These are phyloP conservation scores for Anolis carolinensis DNA, from an alignment of 2,113 vertebrate species.

Conservation along the genomic window DNA sequence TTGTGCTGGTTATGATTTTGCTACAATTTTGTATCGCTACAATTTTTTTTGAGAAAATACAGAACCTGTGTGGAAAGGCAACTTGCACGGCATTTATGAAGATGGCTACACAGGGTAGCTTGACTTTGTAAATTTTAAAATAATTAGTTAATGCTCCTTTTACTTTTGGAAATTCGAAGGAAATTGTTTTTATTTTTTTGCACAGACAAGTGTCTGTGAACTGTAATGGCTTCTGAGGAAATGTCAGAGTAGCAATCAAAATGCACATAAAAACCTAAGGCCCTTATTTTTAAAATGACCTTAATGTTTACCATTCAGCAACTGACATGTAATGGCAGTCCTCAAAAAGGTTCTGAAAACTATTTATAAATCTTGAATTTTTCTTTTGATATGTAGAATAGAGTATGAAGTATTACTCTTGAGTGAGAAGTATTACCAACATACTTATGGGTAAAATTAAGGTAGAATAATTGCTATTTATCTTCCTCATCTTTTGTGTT, in stretches of 20 bases:
- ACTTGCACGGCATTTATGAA: neutral
- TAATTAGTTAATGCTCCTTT: neutral
- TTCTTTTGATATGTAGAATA: constrained; percentile 21
- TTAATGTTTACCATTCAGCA: neutral
- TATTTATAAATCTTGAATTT: constrained; percentile 11
- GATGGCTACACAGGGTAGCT: neutral
- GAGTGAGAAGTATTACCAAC: neutral
- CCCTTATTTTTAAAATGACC: neutral
- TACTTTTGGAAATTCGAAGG: neutral
- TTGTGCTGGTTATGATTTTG: neutral
- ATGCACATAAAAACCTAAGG: neutral
- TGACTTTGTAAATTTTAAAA: neutral
- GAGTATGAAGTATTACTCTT: neutral
- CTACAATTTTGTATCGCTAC: neutral
- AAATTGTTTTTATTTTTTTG: constrained; percentile 2
- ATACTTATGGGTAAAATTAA: constrained; percentile 31
- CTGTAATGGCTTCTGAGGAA: neutral
- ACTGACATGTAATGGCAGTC: fast-evolving
- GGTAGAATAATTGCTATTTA: constrained; percentile 13
- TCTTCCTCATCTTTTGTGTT: constrained; percentile 10
- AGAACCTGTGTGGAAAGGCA: neutral
- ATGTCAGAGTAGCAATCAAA: neutral
- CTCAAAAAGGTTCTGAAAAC: neutral
- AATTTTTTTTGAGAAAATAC: neutral
- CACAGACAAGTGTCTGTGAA: neutral